These are phyloP conservation scores for Erebia palarica DNA, from an alignment of 2,888 invertebrate genomes.

Conservation along the genomic window DNA sequence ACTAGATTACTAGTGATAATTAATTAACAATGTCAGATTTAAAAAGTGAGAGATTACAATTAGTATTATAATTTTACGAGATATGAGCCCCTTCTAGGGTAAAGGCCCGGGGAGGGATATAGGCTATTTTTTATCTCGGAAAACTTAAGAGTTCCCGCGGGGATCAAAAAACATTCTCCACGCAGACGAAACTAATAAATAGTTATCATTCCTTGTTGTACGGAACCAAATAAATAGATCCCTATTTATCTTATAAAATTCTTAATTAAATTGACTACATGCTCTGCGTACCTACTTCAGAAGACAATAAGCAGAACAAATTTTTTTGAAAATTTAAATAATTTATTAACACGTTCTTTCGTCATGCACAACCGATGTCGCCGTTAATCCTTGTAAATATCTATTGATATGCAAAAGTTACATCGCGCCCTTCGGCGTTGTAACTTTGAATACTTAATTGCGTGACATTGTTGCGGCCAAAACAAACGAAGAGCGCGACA, in stretches of 20 bases:
- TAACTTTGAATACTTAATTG: constrained; percentile 62
- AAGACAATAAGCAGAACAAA: neutral
- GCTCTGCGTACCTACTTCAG: neutral
- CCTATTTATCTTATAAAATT: neutral
- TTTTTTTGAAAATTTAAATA: constrained; percentile 5
- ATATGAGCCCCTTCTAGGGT: too few relatives aligned
- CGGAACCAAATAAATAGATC: too few relatives aligned
- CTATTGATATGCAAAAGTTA: constrained; percentile 48
- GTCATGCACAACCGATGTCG: constrained; percentile 46
- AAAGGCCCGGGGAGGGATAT: too few relatives aligned
- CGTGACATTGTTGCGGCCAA: constrained; percentile 61
- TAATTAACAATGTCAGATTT: too few relatives aligned
- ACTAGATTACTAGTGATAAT: too few relatives aligned
- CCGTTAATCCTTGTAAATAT: constrained; percentile 55
- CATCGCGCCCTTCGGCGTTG: constrained; percentile 37
- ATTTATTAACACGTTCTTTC: constrained; percentile 43
- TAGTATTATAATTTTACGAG: too few relatives aligned
- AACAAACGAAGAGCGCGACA: constrained; percentile 49
- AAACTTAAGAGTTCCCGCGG: too few relatives aligned
- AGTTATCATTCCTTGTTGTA: too few relatives aligned
- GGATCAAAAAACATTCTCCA: too few relatives aligned
- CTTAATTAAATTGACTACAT: neutral
- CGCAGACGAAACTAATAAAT: too few relatives aligned
- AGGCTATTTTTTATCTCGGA: too few relatives aligned
- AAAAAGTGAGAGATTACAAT: too few relatives aligned